Conservation (phyloP, 2,113 vertebrate species). For the Sterrhoptilus dennistouni region DNA sequence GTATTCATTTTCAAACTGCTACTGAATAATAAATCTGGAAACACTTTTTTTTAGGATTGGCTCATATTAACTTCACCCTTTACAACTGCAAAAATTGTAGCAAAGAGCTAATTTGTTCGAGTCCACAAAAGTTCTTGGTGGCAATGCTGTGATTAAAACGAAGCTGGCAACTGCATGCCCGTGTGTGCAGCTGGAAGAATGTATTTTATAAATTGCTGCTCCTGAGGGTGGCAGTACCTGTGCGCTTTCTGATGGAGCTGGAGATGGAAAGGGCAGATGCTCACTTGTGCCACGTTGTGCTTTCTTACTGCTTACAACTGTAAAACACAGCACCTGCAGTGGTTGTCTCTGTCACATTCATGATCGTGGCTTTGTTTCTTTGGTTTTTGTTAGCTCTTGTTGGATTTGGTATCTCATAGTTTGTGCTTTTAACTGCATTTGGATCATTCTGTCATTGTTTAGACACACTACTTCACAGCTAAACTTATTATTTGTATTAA, state of each 20-base stretch:
- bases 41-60: not conserved
- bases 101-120: not conserved
- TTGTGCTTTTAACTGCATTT: not conserved
- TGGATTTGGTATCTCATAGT: not conserved
- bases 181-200: not conserved
- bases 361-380: not conserved
- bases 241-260: not conserved
- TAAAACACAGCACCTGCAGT: not conserved
- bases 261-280: not conserved
- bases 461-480: not conserved
- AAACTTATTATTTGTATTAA: not conserved
- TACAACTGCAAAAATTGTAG: not conserved
- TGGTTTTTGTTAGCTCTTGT: not conserved
- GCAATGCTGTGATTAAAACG: not conserved
- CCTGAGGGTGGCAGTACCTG: not conserved
- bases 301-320: accelerated
- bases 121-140: not conserved
- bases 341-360: not conserved
- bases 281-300: not conserved
- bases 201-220: not conserved
- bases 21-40: not conserved
- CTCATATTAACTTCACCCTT: not conserved
- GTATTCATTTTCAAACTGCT: not conserved
- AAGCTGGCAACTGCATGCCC: not conserved
- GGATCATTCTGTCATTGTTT: not conserved